Conservation (phyloP, 2,888 invertebrate genomes). For the Philopedon plagiatum region DNA sequence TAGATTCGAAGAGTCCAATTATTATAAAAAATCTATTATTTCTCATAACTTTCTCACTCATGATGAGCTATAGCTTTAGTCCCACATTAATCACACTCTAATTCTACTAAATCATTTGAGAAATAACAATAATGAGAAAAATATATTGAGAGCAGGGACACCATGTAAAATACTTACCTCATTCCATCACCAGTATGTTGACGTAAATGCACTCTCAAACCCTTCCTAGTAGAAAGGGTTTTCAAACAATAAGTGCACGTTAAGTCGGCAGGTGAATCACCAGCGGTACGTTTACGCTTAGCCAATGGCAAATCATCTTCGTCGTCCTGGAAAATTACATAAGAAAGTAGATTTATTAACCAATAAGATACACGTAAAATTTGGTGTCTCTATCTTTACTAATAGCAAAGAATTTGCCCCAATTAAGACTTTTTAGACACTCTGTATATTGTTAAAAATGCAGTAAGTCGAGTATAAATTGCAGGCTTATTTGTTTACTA, state of each 20-base stretch:
- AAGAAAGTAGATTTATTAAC: too few relatives aligned
- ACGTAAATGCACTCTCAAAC: constrained; percentile 63
- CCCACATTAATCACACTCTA: neutral
- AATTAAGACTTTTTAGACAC: too few relatives aligned
- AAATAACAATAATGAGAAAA: neutral
- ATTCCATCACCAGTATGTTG: constrained; percentile 65
- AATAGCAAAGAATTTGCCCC: too few relatives aligned
- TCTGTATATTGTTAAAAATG: too few relatives aligned
- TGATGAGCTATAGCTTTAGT: neutral
- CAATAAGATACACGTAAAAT: too few relatives aligned
- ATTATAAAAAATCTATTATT: neutral
- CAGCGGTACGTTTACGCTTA: constrained; percentile 47
- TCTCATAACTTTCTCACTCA: too few relatives aligned
- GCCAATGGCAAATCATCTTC: constrained; percentile 57
- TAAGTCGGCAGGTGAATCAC: constrained; percentile 47
- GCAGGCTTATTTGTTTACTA: too few relatives aligned
- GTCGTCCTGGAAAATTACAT: too few relatives aligned
- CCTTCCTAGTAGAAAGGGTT: constrained; percentile 61
- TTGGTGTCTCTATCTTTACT: too few relatives aligned
- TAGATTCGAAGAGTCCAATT: too few relatives aligned
- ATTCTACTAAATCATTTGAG: neutral
- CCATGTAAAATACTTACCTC: constrained; percentile 49
- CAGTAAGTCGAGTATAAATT: too few relatives aligned
- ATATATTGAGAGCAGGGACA: neutral
- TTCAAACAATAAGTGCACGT: constrained; percentile 64